Base-by-base conservation (phyloP, 1,140 invertebrate genomes). In the Bombus sylvicola region DNA sequence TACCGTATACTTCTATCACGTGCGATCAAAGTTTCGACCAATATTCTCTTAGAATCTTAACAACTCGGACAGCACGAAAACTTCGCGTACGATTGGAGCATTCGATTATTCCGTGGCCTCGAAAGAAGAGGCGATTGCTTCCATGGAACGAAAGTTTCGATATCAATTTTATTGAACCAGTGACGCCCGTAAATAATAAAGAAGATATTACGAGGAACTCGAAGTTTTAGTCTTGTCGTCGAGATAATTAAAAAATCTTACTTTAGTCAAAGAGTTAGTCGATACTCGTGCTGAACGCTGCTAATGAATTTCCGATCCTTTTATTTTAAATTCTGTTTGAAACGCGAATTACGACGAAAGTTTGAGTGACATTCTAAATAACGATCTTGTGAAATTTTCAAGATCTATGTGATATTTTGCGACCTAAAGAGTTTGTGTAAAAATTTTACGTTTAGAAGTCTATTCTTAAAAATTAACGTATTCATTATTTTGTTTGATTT, bases 171-270 rank as follows among this genome's bases (percentile, higher is more conserved):
- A 47, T 22, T 9, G 43, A 31, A 9, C 15, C 53, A 25, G 66
- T 39, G n/a, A 25, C 2, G 28, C 18, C 1, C 12, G n/a, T 73
- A 59, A 57, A 62, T 39, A 37, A 68, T 15, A 31, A 18, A 10
- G 37, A 39, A 28, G 31, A 62, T 62, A 62, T 62, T 62, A n/a
- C 59, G 9, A n/a, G 59, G 9, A 28, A 59, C 25, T 12, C 3
- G 0, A 71, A 78, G 28, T 78, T 41, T 43, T 6, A 10, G 9
- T 25, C 6, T 31, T 3, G 25, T 62, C 75, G 6, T 18, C 25
- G 34, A 37, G 34, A 12, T 77, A 64, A 78, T 78, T 78, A 77
- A 78, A 57, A 78, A 78, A 64, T 62, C 9, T 66, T 43, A 31
- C n/a, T 15, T 53, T 10, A 4, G 12, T 72, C 13, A 25, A 72